These are phyloP conservation scores for Anastrepha obliqua DNA, from an alignment of 1,140 invertebrate genomes.

Conservation along the genomic window DNA sequence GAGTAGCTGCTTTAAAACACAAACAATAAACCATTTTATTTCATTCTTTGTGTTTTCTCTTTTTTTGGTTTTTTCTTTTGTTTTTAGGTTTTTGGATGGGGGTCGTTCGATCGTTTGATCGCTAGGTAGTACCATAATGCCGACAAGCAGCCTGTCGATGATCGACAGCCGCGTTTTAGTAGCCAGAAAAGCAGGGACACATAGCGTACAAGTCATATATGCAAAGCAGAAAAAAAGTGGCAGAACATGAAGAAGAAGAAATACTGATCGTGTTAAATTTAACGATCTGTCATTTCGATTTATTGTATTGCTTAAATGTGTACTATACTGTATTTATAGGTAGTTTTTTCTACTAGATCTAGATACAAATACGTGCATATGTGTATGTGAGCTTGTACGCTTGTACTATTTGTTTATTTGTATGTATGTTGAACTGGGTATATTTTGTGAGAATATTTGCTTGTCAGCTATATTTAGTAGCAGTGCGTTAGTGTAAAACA, in stretches of 20 bases:
- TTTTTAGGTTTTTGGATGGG: not conserved
- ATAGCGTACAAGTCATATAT: not conserved
- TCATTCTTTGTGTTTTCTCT: not conserved
- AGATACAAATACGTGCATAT: conserved; percentile 46
- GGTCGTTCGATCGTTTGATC: conserved; percentile 36
- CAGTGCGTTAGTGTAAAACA: conserved; percentile 44
- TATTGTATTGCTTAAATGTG: conserved; percentile 61
- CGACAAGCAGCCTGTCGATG: not conserved
- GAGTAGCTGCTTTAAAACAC: conserved; percentile 1
- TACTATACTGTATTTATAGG: conserved; percentile 53
- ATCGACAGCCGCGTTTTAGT: conserved; percentile 46
- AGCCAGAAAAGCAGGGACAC: not conserved
- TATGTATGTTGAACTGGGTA: not conserved
- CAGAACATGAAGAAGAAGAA: not conserved
- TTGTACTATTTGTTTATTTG: conserved; percentile 54
- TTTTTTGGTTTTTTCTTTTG: not conserved
- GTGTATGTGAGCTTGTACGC: conserved; percentile 61
- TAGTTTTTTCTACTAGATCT: conserved; percentile 58
- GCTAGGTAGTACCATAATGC: not conserved
- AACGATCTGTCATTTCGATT: conserved; percentile 74
- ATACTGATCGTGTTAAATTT: conserved; percentile 60
- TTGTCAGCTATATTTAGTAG: conserved; percentile 58
- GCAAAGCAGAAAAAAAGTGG: conserved; percentile 7
- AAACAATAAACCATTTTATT: conserved; percentile 27
- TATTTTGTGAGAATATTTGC: conserved; percentile 26